Percentiles rank a stretch among this genome's conserved stretches.
phyloP scores from a whole-genome alignment of 2,113 vertebrate species.

The Podocnemis expansa region DNA sequence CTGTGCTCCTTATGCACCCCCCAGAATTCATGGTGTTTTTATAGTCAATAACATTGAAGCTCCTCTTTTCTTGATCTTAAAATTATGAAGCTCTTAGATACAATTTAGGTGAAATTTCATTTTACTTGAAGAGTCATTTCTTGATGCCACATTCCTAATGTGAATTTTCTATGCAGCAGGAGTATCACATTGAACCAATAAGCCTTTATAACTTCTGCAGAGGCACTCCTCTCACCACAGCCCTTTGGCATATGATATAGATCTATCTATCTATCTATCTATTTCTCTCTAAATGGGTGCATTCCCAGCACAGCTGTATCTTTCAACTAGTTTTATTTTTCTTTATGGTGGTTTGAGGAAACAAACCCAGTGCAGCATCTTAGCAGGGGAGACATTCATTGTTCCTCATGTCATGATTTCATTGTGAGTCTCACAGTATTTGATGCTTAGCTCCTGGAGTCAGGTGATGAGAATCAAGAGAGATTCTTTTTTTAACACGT shows the following conservation, averaged over 20 bases:
- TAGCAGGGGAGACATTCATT: neutral
- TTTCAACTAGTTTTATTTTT: neutral
- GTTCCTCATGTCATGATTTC: neutral
- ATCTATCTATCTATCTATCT: too few species aligned
- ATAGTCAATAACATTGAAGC: accelerated
- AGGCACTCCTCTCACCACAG: neutral
- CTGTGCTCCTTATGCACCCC: neutral
- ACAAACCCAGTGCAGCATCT: neutral
- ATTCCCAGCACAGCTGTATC: neutral
- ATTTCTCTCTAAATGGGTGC: neutral
- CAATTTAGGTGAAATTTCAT: neutral
- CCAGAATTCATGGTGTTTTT: neutral
- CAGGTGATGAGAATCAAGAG: neutral
- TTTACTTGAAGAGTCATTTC: neutral
- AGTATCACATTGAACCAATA: neutral
- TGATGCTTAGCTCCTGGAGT: neutral
- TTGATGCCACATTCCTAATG: neutral
- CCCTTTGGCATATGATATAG: neutral
- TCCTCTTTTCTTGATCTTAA: neutral
- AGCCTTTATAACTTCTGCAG: neutral
- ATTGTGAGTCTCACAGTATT: neutral
- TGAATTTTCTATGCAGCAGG: neutral
- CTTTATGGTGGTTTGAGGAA: neutral
- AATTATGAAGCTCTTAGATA: neutral
- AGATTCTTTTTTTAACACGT: neutral